Base-by-base conservation (phyloP, 2,888 invertebrate species). In the Erebia ligea region DNA sequence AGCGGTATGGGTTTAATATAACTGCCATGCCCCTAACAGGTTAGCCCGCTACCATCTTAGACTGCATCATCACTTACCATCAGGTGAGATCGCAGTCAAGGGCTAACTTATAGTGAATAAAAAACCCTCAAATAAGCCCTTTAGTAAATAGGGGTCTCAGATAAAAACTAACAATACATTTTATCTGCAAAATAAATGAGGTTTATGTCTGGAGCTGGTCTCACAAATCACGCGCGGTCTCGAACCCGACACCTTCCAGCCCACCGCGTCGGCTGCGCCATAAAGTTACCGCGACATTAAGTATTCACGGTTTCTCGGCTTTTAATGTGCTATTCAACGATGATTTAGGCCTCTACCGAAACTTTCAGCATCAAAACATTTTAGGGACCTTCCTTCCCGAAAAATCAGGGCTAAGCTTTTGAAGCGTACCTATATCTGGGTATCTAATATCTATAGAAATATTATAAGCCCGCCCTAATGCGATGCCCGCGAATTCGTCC, bases 261-360 rank as follows among this genome's bases (percentile, higher is more conserved):
- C 48, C 62, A 63, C 0, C 11, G 56, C 21, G 25, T 25, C 56
- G 19, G 5, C 56, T 15, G 8, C 19, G 45, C 40, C 56, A 25
- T 57, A 25, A 57, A 1, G 62, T 21, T 63, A 6, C 45, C 45
- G 62, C 62, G 19, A 48, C 62, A 48, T 63, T 62, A 62, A 62
- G 17, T 45, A 62, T 62, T 62, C 45, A 62, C 62, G 4, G 48
- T 45, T 13, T 15, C 25, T 57, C 9, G 21, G 56, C 25, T 25
- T 57, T 34, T 6, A 34, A 34, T 25, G 56, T 15, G 25, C 25
- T 6, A 57, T 25, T 25, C 4, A 15, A 15, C 21, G 5, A 57
- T 52, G 52, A 52, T 52, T 52, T 17, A 52, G 52, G 52, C n/a
- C 17, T 17, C n/a, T 34, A 34, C 34, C 6, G 34, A 34, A 34